phyloP scores from a whole-genome alignment of 2,113 vertebrate genomes.

The Progne subis region DNA sequence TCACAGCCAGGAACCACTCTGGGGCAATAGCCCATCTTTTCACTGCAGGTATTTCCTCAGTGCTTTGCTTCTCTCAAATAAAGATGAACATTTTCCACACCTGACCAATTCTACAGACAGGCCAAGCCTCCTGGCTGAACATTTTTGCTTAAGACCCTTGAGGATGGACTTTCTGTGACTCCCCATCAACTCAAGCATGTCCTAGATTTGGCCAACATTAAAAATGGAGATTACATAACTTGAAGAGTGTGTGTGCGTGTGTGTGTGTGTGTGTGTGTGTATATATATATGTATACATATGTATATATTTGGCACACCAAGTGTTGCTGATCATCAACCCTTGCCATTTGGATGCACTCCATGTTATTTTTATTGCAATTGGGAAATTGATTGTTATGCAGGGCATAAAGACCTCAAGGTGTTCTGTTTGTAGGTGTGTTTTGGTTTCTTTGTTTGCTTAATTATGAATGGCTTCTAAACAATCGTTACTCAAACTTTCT shows the following conservation, averaged over 20 bases:
- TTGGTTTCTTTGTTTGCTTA: neutral
- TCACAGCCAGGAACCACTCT: neutral
- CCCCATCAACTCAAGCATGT: neutral
- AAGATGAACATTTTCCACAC: neutral
- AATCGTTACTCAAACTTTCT: neutral
- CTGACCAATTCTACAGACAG: neutral
- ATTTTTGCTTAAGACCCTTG: neutral
- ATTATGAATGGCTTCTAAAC: neutral
- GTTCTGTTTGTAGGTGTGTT: neutral
- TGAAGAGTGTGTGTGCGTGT: neutral
- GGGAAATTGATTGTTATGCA: neutral
- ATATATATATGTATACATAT: fast-evolving
- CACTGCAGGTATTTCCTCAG: neutral
- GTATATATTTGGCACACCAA: fast-evolving
- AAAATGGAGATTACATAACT: neutral
- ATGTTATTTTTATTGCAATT: neutral
- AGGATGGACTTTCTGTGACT: neutral
- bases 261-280: too few relatives aligned
- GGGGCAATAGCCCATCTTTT: neutral
- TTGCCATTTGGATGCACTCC: neutral
- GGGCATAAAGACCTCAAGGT: neutral
- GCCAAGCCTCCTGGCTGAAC: neutral
- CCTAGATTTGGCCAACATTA: neutral
- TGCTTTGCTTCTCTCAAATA: neutral
- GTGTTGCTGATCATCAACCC: neutral